Base-by-base conservation (phyloP, 2,113 vertebrate species). In the Poicephalus meyeri region DNA sequence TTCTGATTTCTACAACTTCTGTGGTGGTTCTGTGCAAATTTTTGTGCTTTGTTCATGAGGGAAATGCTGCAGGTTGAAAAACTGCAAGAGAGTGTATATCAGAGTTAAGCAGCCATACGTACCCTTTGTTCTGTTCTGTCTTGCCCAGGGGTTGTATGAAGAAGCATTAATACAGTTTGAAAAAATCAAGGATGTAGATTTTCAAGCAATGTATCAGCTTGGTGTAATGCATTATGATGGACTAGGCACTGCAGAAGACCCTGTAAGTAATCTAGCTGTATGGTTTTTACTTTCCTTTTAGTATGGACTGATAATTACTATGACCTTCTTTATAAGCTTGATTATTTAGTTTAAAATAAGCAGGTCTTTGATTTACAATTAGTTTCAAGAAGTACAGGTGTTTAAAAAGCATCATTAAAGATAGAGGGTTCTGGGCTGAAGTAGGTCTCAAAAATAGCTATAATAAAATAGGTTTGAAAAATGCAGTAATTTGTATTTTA, bases 221-320 rank as follows among this genome's bases (percentile, higher is more conserved):
- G 98, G 98, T 78, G 98, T 99, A n/a, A 98, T 99, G 97, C 97
- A 98, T 85, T 99, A 98, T 21, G 98, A 99, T 77, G 98, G 98
- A n/a, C 95, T 99, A 72, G 98, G 98, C 56, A 98, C 96, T 7
- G 8, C 63, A 28, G 44, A 66, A 84, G 86, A 98, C 14, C 95
- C 96, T 23, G 98, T 99, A 96, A 98, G 98, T 98, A 84, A 42
- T 81, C 49, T 47, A 84, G 18, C 65, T 53, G 12, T 53, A 42
- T 7, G 2, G 8, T 35, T 87, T 31, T 68, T 37, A 60, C 61
- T 93, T 89, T 50, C 71, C 64, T 69, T 89, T 31, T 66, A 74
- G 44, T 52, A 61, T 33, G 56, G n/a, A 14, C 37, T 52, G 31
- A 23, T 72, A 72, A 80, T 76, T 72, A 41, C 18, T 37, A 85